phyloP scores from a whole-genome alignment of 2,888 invertebrate species.

The Spisula subtruncata region DNA sequence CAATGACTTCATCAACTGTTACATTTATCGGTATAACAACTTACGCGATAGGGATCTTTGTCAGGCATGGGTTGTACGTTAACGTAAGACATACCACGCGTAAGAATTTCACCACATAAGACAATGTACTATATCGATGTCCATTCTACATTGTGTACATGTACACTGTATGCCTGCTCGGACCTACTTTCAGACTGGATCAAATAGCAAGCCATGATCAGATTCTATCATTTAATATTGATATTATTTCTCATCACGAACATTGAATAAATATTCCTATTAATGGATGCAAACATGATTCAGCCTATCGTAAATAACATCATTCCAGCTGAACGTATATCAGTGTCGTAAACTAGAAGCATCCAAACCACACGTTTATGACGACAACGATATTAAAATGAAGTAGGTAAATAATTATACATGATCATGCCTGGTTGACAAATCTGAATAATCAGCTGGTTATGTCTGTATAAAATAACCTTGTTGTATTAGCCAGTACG shows the following conservation, averaged over 20 bases:
- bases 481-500: neutral
- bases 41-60: too few species aligned
- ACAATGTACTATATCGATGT: too few species aligned
- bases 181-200: neutral
- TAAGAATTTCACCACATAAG: too few species aligned
- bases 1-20: too few species aligned
- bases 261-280: neutral
- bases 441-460: neutral
- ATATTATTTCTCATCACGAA: neutral
- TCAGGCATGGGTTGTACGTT: too few species aligned
- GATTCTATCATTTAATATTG: neutral
- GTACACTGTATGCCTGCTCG: too few species aligned
- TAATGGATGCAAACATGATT: neutral
- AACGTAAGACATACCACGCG: too few species aligned
- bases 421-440: neutral
- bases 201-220: neutral
- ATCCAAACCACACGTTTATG: neutral
- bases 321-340: neutral
- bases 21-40: too few species aligned
- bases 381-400: slow-evolving; percentile 14
- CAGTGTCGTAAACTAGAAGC: neutral
- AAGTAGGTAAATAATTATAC: neutral
- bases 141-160: too few species aligned
- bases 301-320: neutral
- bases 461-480: neutral